Conservation (phyloP, 2,113 vertebrate species). For the Oophaga pumilio region DNA sequence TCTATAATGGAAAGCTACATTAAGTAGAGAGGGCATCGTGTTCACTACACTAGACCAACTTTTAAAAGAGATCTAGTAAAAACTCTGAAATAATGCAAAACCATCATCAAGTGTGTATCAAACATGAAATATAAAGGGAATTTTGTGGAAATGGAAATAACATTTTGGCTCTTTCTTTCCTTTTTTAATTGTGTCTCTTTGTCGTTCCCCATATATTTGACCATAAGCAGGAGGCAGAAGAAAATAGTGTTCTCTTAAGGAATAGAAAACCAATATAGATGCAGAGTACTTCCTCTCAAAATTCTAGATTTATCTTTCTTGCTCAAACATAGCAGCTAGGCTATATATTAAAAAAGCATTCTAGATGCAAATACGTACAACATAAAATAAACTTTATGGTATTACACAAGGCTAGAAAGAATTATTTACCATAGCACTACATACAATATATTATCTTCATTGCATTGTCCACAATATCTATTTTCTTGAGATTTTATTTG, state of each 20-base stretch:
- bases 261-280: slow-evolving; percentile 50
- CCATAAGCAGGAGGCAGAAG: slow-evolving; percentile 26
- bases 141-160: neutral
- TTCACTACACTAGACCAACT: neutral
- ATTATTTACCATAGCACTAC: slow-evolving; percentile 51
- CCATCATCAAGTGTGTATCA: neutral
- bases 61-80: neutral
- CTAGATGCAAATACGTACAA: slow-evolving; percentile 57
- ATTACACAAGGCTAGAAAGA: slow-evolving; percentile 52
- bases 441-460: slow-evolving; percentile 48
- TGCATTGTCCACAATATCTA: slow-evolving; percentile 49
- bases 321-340: slow-evolving; percentile 51
- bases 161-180: neutral
- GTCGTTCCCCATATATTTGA: slow-evolving; percentile 22
- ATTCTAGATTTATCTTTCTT: slow-evolving; percentile 56
- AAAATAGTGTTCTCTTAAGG: slow-evolving; percentile 49
- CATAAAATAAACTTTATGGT: slow-evolving; percentile 58
- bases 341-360: slow-evolving; percentile 56
- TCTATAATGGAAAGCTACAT: neutral
- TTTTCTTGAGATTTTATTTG: slow-evolving; percentile 55
- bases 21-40: neutral
- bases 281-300: slow-evolving; percentile 48
- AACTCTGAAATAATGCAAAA: neutral
- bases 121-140: neutral
- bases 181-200: slow-evolving; percentile 21